Evolutionary conservation across 2,888 invertebrate genomes (phyloP).

Genomic region (Phasia obesa): DNA sequence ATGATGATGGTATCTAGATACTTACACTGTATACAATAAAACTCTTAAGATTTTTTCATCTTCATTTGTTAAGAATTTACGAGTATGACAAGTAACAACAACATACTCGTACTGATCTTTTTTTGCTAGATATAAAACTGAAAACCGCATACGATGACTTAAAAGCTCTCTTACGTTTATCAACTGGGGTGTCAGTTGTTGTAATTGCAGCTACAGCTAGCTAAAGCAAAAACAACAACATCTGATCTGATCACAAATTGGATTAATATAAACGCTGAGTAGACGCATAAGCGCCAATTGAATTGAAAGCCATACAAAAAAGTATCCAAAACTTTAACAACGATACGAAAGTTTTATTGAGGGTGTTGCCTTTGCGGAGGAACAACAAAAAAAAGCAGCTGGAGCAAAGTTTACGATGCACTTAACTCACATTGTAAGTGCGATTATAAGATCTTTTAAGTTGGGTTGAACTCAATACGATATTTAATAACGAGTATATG

Average conservation of each 20-base stretch:
- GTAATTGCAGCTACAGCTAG: constrained; percentile 15
- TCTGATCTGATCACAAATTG: constrained; percentile 58
- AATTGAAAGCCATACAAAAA: constrained; percentile 24
- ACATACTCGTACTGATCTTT: constrained; percentile 19
- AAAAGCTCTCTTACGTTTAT: constrained; percentile 15
- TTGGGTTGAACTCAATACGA: constrained; percentile 34
- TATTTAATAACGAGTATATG: constrained; percentile 10
- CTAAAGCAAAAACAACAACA: constrained; percentile 21
- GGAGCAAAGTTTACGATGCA: constrained; percentile 50
- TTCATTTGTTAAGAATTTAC: constrained; percentile 43
- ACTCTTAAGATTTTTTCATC: constrained; percentile 9
- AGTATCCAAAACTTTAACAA: constrained; percentile 9
- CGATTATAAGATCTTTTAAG: constrained; percentile 27
- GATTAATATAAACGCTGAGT: constrained; percentile 65
- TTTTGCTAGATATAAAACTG: constrained; percentile 20
- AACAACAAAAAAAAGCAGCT: constrained; percentile 1
- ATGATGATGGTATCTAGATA: neutral
- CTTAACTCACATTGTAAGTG: constrained; percentile 52
- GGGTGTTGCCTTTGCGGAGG: constrained; percentile 37
- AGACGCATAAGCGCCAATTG: constrained; percentile 70
- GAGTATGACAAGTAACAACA: constrained; percentile 19
- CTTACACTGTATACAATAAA: constrained; percentile 8
- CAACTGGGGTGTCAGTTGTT: constrained; percentile 15
- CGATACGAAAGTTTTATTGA: constrained; percentile 33
- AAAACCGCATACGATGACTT: neutral